Conservation (phyloP, 2,888 invertebrate species). For the Aphrophora alni region DNA sequence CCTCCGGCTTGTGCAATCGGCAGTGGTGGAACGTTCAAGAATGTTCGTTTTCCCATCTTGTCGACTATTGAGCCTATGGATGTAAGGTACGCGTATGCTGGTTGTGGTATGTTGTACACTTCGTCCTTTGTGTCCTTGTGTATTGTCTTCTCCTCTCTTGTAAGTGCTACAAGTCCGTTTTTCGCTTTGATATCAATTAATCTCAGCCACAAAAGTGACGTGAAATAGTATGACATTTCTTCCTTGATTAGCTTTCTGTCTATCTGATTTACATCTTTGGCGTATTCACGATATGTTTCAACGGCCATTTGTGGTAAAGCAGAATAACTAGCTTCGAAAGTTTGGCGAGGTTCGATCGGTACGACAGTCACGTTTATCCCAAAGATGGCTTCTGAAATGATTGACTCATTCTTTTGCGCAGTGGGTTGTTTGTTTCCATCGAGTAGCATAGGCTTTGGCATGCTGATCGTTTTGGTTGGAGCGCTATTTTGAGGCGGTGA, state of each 20-base stretch:
- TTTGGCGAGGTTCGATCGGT: too few species aligned
- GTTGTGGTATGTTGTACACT: slow-evolving; percentile 52
- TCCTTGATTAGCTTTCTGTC: slow-evolving; percentile 46
- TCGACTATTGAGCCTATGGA: slow-evolving; percentile 51
- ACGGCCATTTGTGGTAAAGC: too few species aligned
- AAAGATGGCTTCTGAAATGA: too few species aligned
- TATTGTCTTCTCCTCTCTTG: slow-evolving; percentile 49
- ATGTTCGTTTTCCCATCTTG: slow-evolving; percentile 53
- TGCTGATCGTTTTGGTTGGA: too few species aligned
- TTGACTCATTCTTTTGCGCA: too few species aligned
- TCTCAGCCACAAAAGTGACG: slow-evolving; percentile 47
- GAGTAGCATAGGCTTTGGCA: too few species aligned
- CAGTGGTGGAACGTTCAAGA: slow-evolving; percentile 47
- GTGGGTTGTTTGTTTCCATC: too few species aligned
- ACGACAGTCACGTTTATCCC: too few species aligned
- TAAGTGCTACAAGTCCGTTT: slow-evolving; percentile 48
- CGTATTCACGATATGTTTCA: too few species aligned
- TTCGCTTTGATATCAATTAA: slow-evolving; percentile 49
- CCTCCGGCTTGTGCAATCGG: slow-evolving; percentile 50
- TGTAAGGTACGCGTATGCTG: slow-evolving; percentile 47
- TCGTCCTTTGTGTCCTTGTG: slow-evolving; percentile 49
- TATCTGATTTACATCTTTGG: slow-evolving; percentile 50
- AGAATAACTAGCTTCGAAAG: too few species aligned
- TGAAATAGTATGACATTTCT: slow-evolving; percentile 51
- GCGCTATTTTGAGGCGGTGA: too few species aligned